A percentile compares a stretch with the other conserved stretches of the same genome.
These are phyloP conservation scores for Pristionchus mayeri DNA, from an alignment of 2,888 invertebrate species.

Conservation along the genomic window DNA sequence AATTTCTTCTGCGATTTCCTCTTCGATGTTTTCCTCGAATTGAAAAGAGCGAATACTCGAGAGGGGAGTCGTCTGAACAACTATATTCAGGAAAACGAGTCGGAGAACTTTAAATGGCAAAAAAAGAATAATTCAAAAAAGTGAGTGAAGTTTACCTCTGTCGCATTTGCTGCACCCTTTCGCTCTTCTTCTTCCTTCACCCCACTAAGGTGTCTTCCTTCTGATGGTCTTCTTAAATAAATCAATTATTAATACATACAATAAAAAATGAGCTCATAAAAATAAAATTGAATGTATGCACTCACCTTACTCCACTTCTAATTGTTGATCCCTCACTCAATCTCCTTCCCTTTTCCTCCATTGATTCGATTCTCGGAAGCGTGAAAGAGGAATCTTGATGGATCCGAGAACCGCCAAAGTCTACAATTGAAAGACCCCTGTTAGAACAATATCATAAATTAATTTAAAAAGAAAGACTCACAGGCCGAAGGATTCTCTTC, in stretches of 20 bases:
- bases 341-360: conserved; percentile 33
- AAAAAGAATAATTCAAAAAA: background rate
- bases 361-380: conserved; percentile 15
- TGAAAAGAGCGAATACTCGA: conserved; percentile 31
- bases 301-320: background rate
- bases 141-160: background rate
- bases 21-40: conserved; percentile 39
- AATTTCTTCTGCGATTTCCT: conserved; percentile 36
- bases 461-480: background rate
- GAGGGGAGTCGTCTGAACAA: background rate
- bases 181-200: conserved; percentile 35
- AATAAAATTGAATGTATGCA: background rate
- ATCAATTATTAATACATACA: background rate
- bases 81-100: background rate
- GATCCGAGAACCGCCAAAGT: background rate
- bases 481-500: background rate
- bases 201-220: background rate
- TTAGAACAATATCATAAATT: no score
- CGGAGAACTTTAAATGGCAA: background rate
- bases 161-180: background rate
- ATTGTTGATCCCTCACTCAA: conserved; percentile 20
- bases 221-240: conserved; percentile 13
- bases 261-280: background rate
- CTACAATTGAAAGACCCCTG: background rate
- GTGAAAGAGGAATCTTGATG: background rate